Conservation (phyloP, 2,888 invertebrate species). For the Rhingia rostrata region DNA sequence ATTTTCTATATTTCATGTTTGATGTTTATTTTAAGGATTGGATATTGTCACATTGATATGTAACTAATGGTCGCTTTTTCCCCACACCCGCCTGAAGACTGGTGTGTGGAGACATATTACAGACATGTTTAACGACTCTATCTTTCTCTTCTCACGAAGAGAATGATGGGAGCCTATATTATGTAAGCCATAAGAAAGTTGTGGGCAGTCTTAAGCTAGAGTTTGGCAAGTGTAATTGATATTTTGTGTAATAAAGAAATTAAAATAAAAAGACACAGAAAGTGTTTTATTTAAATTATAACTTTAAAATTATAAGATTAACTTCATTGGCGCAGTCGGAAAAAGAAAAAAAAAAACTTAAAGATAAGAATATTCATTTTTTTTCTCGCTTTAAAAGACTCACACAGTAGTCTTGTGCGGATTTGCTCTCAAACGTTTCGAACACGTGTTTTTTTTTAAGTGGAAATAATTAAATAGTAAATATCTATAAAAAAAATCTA, state of each 20-base stretch:
- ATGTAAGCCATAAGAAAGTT: neutral
- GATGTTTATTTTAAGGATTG: too few species aligned
- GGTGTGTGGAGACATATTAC: neutral
- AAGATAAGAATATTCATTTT: neutral
- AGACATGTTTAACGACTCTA: neutral
- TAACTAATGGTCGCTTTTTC: neutral
- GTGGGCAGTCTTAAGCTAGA: neutral
- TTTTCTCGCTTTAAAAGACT: neutral
- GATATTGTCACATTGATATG: neutral
- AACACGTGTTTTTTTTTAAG: neutral
- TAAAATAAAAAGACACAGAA: too few species aligned
- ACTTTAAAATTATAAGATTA: too few species aligned
- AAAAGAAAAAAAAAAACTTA: neutral
- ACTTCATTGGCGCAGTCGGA: conserved; percentile 1
- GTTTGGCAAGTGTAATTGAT: too few species aligned
- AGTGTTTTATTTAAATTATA: too few species aligned
- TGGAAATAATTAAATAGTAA: neutral
- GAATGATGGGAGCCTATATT: neutral
- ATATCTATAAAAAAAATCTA: neutral
- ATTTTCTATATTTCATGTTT: too few species aligned
- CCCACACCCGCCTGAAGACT: neutral
- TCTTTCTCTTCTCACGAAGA: neutral
- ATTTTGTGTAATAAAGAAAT: too few species aligned
- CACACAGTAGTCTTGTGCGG: neutral
- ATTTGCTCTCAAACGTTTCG: neutral